Conservation (phyloP, 2,113 vertebrate species). For the Hippolais icterina region DNA sequence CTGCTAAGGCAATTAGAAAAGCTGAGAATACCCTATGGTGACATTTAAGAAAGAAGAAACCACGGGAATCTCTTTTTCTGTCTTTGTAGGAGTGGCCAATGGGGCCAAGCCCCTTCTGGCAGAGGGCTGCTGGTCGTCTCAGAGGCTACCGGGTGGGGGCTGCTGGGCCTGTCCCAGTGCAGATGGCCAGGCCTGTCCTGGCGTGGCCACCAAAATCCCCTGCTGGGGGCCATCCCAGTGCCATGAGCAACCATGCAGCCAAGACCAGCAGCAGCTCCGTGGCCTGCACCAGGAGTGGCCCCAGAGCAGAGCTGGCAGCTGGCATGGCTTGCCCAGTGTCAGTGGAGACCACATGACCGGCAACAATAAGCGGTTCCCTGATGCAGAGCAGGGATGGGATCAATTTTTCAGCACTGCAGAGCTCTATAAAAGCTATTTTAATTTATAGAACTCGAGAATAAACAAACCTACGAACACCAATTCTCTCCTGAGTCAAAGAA, state of each 20-base stretch:
- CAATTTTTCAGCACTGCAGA: background rate
- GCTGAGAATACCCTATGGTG: background rate
- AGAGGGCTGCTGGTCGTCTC: rapidly evolving
- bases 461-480: background rate
- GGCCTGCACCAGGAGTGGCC: background rate
- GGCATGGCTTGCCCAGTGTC: background rate
- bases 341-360: rapidly evolving
- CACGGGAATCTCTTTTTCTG: background rate
- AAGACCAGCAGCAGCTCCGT: rapidly evolving
- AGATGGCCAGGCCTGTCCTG: background rate
- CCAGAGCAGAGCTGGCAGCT: background rate
- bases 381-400: background rate
- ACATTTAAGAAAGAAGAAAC: background rate
- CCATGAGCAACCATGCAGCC: background rate
- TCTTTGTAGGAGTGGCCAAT: too few species aligned
- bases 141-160: background rate
- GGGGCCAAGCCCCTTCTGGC: too few species aligned
- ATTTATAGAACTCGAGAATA: background rate
- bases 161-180: background rate
- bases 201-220: background rate
- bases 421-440: background rate
- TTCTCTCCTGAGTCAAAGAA: background rate
- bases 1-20: background rate
- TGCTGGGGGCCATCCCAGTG: rapidly evolving
- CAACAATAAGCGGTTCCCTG: rapidly evolving